Conservation (phyloP, 2,888 invertebrate species). For the Epirrhoe alternata region DNA sequence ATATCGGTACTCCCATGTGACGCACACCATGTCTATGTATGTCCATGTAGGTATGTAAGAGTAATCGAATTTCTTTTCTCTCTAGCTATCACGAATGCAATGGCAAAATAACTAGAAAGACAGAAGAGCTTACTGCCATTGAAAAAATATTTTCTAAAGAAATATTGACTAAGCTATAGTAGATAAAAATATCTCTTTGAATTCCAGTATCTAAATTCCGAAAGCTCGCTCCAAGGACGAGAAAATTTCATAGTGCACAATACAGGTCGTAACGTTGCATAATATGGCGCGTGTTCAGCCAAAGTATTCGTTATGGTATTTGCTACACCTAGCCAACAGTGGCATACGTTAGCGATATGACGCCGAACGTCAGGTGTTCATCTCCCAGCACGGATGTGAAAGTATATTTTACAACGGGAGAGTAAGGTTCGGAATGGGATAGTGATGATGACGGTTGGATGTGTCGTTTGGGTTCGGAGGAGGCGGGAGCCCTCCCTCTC, state of each 20-base stretch:
- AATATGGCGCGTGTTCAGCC: conserved; percentile 82
- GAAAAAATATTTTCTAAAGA: neutral
- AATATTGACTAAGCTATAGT: neutral
- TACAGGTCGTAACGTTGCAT: conserved; percentile 81
- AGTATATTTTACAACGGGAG: conserved; percentile 57
- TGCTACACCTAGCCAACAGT: conserved; percentile 83
- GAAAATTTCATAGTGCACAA: conserved; percentile 75
- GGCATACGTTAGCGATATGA: conserved; percentile 84
- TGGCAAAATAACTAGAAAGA: too few relatives aligned
- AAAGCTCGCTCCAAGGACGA: conserved; percentile 69
- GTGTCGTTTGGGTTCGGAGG: conserved; percentile 57
- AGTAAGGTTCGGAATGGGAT: conserved; percentile 59
- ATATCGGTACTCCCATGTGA: too few relatives aligned
- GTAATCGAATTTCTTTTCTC: too few relatives aligned
- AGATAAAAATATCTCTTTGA: conserved; percentile 16
- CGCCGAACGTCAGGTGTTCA: conserved; percentile 84
- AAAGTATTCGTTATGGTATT: conserved; percentile 85
- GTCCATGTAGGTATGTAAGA: too few relatives aligned
- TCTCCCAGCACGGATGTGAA: conserved; percentile 61
- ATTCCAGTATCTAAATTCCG: conserved; percentile 46
- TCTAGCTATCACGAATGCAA: too few relatives aligned
- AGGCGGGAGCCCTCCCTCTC: conserved; percentile 76
- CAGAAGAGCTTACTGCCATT: too few relatives aligned
- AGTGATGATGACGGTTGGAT: conserved; percentile 50
- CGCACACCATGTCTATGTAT: too few relatives aligned